Evolutionary conservation across 2,113 vertebrate species (phyloP).

Genomic region (Polypterus bichir): DNA sequence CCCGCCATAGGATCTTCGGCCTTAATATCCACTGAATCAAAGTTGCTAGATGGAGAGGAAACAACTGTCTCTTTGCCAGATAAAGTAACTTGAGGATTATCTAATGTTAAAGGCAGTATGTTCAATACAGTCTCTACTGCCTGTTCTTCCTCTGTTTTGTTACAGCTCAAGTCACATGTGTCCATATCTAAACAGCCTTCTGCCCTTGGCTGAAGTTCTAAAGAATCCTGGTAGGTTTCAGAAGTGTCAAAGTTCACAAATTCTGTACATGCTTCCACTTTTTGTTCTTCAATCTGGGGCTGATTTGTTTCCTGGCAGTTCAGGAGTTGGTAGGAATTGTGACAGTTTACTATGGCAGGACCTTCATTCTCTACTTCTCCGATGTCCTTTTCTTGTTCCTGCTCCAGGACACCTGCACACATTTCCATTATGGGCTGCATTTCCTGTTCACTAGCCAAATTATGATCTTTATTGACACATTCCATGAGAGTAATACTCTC

Average conservation of each 20-base stretch:
- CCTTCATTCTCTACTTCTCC: slow-evolving; percentile 46
- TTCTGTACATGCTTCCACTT: slow-evolving; percentile 15
- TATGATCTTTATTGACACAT: slow-evolving; percentile 8
- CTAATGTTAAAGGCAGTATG: slow-evolving; percentile 21
- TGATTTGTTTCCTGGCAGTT: slow-evolving; percentile 34
- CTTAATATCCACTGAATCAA: slow-evolving; percentile 32
- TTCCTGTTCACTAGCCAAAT: slow-evolving; percentile 18
- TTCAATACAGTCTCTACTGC: slow-evolving; percentile 23
- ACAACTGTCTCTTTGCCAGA: slow-evolving; percentile 29
- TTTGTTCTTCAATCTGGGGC: slow-evolving; percentile 35
- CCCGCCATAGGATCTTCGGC: slow-evolving; percentile 79
- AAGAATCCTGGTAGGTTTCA: slow-evolving; percentile 10
- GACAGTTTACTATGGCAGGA: slow-evolving; percentile 38
- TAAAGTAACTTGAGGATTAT: slow-evolving; percentile 24
- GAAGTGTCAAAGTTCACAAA: slow-evolving; percentile 9
- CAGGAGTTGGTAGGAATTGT: slow-evolving; percentile 39
- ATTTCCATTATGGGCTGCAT: slow-evolving; percentile 11
- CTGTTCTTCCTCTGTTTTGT: slow-evolving; percentile 7
- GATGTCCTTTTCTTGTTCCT: slow-evolving; percentile 34
- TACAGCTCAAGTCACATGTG: neutral
- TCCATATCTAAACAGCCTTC: neutral
- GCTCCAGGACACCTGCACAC: slow-evolving; percentile 20
- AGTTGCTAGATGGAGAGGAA: slow-evolving; percentile 25
- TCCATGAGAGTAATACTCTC: neutral
- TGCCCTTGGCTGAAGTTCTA: slow-evolving; percentile 4